Conservation (phyloP, 1,140 invertebrate species). For the Bombus breviceps region DNA sequence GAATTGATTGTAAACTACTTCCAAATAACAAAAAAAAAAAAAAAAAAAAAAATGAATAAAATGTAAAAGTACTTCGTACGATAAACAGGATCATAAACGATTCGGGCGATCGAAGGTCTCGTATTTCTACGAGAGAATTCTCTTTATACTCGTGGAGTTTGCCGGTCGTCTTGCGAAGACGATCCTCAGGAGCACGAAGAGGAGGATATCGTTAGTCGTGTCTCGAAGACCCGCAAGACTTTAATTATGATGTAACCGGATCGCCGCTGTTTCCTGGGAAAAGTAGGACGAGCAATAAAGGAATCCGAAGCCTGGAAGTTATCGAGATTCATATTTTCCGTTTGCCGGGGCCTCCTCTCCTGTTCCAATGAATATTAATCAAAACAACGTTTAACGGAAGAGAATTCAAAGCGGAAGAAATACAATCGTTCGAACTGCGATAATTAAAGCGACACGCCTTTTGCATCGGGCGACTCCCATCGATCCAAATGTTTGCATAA, state of each 20-base stretch:
- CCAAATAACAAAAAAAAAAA: too few relatives aligned
- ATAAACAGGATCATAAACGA: not conserved
- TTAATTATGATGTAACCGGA: slow-evolving; percentile 53
- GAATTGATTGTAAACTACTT: too few relatives aligned
- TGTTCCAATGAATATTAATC: slow-evolving; percentile 45
- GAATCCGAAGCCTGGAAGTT: slow-evolving; percentile 20
- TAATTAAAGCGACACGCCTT: slow-evolving; percentile 1
- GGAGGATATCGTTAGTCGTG: slow-evolving; percentile 32
- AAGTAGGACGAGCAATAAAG: slow-evolving; percentile 36
- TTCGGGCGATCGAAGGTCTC: slow-evolving; percentile 14
- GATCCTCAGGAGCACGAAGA: slow-evolving; percentile 12
- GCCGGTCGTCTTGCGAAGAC: slow-evolving; percentile 11
- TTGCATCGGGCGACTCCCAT: not conserved
- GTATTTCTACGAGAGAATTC: slow-evolving; percentile 26
- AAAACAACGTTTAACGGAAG: slow-evolving; percentile 25
- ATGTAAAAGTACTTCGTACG: not conserved
- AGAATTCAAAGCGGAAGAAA: too few relatives aligned
- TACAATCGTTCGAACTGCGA: not conserved
- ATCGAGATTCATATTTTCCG: slow-evolving; percentile 38
- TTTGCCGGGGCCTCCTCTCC: not conserved
- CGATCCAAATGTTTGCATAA: not conserved
- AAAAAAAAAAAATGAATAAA: too few relatives aligned
- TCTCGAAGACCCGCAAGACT: slow-evolving; percentile 25
- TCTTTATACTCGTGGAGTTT: not conserved
- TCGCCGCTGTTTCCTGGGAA: not conserved